A percentile compares a stretch with the other conserved stretches of the same genome.
Conservation (phyloP, 2,113 vertebrate genomes). For the Nothoprocta pentlandii region DNA sequence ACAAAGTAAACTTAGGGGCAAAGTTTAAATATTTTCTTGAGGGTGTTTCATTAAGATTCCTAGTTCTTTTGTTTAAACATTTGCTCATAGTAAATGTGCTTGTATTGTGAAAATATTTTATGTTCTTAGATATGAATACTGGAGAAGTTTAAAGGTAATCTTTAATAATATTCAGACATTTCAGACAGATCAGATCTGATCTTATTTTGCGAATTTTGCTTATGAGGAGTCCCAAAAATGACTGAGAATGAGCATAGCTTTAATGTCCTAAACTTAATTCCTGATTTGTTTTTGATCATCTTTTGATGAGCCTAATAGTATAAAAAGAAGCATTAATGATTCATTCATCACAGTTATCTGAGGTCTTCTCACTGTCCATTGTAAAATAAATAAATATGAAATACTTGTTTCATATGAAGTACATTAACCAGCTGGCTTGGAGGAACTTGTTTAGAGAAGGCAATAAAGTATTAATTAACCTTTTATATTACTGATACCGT, state of each 20-base stretch:
- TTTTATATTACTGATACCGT: not conserved
- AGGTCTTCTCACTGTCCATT: not conserved
- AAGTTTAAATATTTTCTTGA: slow-evolving; percentile 84
- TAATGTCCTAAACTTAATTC: slow-evolving; percentile 18
- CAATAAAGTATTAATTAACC: slow-evolving; percentile 40
- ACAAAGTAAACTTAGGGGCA: slow-evolving; percentile 85
- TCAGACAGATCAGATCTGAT: slow-evolving; percentile 24
- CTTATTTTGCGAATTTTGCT: not conserved
- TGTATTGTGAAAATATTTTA: slow-evolving; percentile 86
- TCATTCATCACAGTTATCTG: not conserved
- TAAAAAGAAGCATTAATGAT: slow-evolving; percentile 1
- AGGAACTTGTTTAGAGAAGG: slow-evolving; percentile 56
- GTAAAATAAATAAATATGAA: slow-evolving; percentile 27
- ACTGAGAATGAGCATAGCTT: not conserved
- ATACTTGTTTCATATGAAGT: slow-evolving; percentile 30
- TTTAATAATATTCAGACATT: slow-evolving; percentile 69
- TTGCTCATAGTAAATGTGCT: slow-evolving; percentile 84
- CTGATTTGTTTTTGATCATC: not conserved
- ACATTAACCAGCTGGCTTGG: slow-evolving; percentile 36
- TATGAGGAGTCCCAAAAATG: not conserved
- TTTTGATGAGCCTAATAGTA: not conserved
- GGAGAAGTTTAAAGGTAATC: slow-evolving; percentile 72
- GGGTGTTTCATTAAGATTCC: slow-evolving; percentile 83
- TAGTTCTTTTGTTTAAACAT: slow-evolving; percentile 86
- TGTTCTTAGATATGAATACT: slow-evolving; percentile 80